Conservation (phyloP, 2,113 vertebrate genomes). For the Mionectes macconnelli region DNA sequence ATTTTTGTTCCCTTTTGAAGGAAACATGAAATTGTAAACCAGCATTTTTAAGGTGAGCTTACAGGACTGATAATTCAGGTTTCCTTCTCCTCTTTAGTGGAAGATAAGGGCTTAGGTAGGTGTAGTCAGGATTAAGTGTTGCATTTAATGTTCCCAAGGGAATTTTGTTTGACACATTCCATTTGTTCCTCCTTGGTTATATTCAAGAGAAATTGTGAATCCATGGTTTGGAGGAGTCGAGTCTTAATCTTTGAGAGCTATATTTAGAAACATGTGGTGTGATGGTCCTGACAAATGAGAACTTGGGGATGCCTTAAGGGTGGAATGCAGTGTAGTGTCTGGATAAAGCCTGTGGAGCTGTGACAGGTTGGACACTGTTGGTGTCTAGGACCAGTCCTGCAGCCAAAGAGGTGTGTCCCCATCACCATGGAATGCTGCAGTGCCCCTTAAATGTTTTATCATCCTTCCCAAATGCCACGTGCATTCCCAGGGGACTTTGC, state of each 20-base stretch:
- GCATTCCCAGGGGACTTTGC: not conserved
- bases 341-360: rapidly evolving
- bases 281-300: not conserved
- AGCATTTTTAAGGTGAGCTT: not conserved
- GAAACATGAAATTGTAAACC: not conserved
- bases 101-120: not conserved
- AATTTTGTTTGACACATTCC: not conserved
- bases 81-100: not conserved
- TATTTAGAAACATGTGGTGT: not conserved
- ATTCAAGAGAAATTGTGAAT: not conserved
- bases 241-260: not conserved
- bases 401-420: not conserved
- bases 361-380: not conserved
- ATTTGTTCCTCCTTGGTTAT: not conserved
- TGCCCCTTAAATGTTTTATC: not conserved
- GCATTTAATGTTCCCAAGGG: not conserved
- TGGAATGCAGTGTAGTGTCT: rapidly evolving
- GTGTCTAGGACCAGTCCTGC: not conserved
- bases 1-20: not conserved
- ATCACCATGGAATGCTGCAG: not conserved
- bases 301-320: not conserved
- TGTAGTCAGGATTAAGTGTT: not conserved
- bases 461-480: not conserved
- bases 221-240: not conserved
- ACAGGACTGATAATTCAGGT: not conserved